Evolutionary conservation across 2,888 invertebrate genomes (phyloP).

Genomic region (Chrysodeixis includens): DNA sequence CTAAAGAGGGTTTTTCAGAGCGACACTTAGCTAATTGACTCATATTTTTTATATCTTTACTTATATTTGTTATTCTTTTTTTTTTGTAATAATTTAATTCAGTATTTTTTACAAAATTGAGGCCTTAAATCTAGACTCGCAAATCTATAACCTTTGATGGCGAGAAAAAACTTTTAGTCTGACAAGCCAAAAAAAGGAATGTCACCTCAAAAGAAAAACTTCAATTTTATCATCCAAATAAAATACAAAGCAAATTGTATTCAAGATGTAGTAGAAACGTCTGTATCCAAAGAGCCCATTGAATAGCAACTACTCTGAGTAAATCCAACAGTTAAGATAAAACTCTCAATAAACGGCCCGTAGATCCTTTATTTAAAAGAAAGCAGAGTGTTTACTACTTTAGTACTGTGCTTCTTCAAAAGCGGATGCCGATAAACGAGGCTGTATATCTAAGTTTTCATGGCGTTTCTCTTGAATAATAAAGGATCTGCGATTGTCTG

Average conservation of each 20-base stretch:
- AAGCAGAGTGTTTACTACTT: constrained; percentile 29
- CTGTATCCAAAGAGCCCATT: constrained; percentile 19
- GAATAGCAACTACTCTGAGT: constrained; percentile 40
- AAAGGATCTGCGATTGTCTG: background rate
- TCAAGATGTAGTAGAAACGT: background rate
- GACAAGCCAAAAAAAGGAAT: too few species aligned
- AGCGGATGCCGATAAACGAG: constrained; percentile 22
- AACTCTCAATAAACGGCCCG: constrained; percentile 30
- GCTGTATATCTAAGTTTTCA: constrained; percentile 10
- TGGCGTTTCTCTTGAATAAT: background rate
- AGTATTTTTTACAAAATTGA: too few species aligned
- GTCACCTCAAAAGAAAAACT: too few species aligned
- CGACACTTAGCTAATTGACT: too few species aligned
- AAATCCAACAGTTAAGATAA: constrained; percentile 40
- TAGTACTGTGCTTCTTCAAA: constrained; percentile 8
- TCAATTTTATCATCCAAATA: too few species aligned
- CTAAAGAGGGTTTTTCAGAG: too few species aligned
- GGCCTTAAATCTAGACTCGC: too few species aligned
- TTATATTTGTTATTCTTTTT: too few species aligned
- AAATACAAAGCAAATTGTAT: background rate
- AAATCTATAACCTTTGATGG: too few species aligned
- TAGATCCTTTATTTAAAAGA: constrained; percentile 39
- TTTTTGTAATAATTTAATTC: too few species aligned
- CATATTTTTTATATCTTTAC: too few species aligned
- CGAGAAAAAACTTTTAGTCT: too few species aligned